Evolutionary conservation across 1,140 invertebrate genomes (phyloP), one percentile per base, ranked within the genome.

Genomic region (Choristoneura fumiferana): DNA sequence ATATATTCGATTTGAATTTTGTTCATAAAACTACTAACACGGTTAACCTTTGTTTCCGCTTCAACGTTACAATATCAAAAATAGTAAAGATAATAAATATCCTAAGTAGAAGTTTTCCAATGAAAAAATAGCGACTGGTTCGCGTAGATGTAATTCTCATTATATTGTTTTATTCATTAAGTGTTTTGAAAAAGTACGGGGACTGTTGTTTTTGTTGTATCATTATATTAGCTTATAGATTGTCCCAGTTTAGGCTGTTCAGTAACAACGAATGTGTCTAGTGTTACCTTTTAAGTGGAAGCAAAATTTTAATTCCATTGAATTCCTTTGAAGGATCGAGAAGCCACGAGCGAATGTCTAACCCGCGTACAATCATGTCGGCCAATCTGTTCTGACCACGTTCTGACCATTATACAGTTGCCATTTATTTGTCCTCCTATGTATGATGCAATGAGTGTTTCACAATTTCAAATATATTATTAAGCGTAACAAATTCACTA

Each of bases 241-340:
- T 59, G 69, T 74, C 76, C 79, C 77, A 70, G 60, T 70, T 72
- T 77, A 81, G 85, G 82, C 85, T 89, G 81, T 89, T 84, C 81
- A 69, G 67, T 72, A 70, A 87, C 85, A 88, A 88, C 85, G 85
- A 88, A 88, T 81, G 70, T 76, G 70, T 84, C 62, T 80, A 84
- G 77, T 76, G 70, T 76, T 76, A 81, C 80, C 71, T 75, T 49
- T 73, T 75, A 73, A 68, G 72, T 74, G 67, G 38, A 54, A 57
- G 69, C 54, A 29, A 54, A 14, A 35, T 54, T 54, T 54, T 8
- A 8, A 37, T 29, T 49, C 43, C 43, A 49, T 33, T 33, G 18
- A 5, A 18, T 49, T 49, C 43, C 43, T 29, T 49, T 29, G 18
- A 17, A 49, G 22, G 43, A 49, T 12, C 43, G 43, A 49, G 22